Evolutionary conservation across 2,888 invertebrate species (phyloP), one percentile per base, ranked within the genome.

Genomic region (Platycnemis pennipes): DNA sequence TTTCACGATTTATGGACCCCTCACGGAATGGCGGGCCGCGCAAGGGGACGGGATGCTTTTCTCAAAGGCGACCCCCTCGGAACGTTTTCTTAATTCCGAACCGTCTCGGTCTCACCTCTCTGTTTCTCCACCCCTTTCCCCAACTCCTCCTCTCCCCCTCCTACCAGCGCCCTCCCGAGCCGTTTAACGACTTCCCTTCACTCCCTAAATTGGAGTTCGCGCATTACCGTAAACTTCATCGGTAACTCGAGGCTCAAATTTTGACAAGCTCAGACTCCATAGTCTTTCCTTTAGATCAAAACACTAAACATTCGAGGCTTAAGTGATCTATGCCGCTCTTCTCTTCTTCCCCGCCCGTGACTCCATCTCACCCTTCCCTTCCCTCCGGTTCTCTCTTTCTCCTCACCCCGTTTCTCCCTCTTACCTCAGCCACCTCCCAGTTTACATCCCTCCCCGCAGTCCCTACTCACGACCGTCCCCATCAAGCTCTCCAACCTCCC

Each of bases 1-100:
- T 87, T 87, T 87, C 87, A 87, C 87, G 87, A 87, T 87, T 87
- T 87, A 87, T 87, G 44, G 87, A 46, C 87, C 87, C 46, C 45
- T n/a, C 45, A n/a, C 26, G 45, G 87, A 46, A 11, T 19, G 45
- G 87, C 13, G 46, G 26, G 45, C 3, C 45, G 46, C 44, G 86
- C 22, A 19, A 42, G 42, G 7, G 42, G 44, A 44, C 19, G 87
- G 46, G 22, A 19, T 1, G 5, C n/a, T 19, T n/a, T 26, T 45
- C 45, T 46, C 44, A 45, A 87, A 45, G 46, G 87, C 44, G 87
- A 87, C 46, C 37, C n/a, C 7, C 37, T 11, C 19, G 45, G n/a
- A 87, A 46, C 45, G 45, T 45, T 46, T 46, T 46, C 44, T 46
- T 45, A 87, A 46, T 87, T 87, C 87, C 46, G 26, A 42, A 42